Base-by-base conservation (phyloP, 2,797 vertebrate genomes). In the Tarsius wallacei region DNA sequence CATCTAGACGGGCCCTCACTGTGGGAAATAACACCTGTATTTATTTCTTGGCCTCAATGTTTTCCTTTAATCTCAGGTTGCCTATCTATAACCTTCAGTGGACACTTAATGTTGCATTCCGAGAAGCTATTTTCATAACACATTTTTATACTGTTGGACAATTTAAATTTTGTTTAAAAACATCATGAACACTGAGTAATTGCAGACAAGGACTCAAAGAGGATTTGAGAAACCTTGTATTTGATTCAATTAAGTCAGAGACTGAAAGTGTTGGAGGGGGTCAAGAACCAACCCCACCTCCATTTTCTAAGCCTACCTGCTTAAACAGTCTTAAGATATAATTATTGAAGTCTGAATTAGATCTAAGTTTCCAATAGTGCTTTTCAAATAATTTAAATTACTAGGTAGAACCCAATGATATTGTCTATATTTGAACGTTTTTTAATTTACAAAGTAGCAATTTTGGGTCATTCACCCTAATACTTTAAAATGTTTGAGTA, bases 111-210 rank as follows among this genome's bases (percentile, higher is more conserved):
- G n/a, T 71, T 83, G 78, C n/a, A 76, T 92, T 70, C 71, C 31
- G 31, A 82, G 55, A 90, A 70, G 74, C 13, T 76, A 11, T 83
- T 97, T 90, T 92, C 80, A 47, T 63, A 90, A 96, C 24, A 57
- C 15, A 77, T 70, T 89, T 94, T 95, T 66, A 93, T 71, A 42
- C 21, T 85, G 16, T 66, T 77, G 31, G 26, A n/a, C n/a, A 96
- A 80, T 81, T 87, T 71, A 15, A 49, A 61, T 90, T 96, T 87
- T 96, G 28, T 53, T 91, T 59, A n/a, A 88, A 88, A 88, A 49
- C 7, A 93, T 16, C 80, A 71, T 33, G 26, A 87, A 84, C 36
- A 71, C 33, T 33, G 63, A 81, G 21, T 17, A 61, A 42, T 22
- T 73, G 19, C 51, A 86, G 68, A 64, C 19, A 91, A 82, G 63